These are phyloP conservation scores for Nebria salina DNA, from an alignment of 2,888 invertebrate genomes.

Conservation along the genomic window DNA sequence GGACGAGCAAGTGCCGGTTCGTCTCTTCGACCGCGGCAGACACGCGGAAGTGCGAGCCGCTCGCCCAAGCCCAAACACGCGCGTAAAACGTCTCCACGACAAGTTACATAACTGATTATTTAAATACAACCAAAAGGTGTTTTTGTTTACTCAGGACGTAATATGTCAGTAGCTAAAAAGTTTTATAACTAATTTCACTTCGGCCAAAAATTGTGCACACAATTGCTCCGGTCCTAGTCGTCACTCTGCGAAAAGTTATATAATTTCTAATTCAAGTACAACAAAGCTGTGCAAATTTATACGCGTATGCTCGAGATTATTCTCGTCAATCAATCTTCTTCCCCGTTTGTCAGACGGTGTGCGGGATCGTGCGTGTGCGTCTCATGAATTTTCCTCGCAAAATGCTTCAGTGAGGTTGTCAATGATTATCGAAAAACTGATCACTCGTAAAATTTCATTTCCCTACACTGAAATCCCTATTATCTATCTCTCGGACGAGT, in stretches of 20 bases:
- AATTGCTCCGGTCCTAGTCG: no score
- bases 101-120: not conserved
- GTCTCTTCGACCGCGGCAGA: not conserved
- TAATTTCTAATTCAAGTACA: not conserved
- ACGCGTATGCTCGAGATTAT: not conserved
- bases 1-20: slow-evolving; percentile 28
- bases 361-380: not conserved
- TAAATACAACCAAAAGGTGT: no score
- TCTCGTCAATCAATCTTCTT: not conserved
- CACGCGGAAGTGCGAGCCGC: slow-evolving; percentile 29
- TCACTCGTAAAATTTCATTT: not conserved
- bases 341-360: not conserved
- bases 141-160: no score
- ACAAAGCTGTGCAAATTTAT: not conserved
- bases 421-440: not conserved
- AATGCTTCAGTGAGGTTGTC: not conserved
- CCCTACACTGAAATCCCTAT: not conserved
- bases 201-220: no score
- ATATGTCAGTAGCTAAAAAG: no score
- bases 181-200: no score
- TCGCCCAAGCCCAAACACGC: slow-evolving; percentile 6
- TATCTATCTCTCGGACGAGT: not conserved
- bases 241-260: not conserved
- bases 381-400: not conserved
- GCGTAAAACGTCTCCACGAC: not conserved